These are phyloP conservation scores for Cephus pulcher DNA, from an alignment of 2,888 invertebrate species.

Conservation along the genomic window DNA sequence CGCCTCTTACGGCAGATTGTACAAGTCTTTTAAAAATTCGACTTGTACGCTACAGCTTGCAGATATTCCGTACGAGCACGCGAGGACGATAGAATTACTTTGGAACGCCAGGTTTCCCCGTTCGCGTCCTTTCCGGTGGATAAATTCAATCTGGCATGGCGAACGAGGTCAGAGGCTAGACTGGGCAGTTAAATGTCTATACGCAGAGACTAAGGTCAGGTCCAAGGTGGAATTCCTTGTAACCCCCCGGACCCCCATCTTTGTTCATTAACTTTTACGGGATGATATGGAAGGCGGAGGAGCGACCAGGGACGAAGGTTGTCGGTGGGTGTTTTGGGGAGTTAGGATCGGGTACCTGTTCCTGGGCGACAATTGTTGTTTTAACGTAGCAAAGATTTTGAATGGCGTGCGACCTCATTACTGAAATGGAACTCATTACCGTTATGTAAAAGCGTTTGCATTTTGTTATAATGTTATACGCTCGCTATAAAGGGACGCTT, in stretches of 20 bases:
- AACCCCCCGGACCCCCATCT: constrained; percentile 42
- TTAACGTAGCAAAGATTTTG: constrained; percentile 36
- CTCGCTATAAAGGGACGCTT: constrained; percentile 29
- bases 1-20: neutral
- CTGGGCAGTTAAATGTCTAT: constrained; percentile 6
- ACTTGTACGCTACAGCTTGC: neutral
- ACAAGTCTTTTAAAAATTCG: neutral
- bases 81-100: neutral
- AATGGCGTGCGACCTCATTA: constrained; percentile 63
- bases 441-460: constrained; percentile 51
- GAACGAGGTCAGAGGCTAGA: constrained; percentile 11
- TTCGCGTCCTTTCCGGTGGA: constrained; percentile 48
- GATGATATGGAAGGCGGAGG: neutral
- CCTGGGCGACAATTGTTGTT: constrained; percentile 33
- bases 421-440: constrained; percentile 62
- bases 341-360: constrained; percentile 8
- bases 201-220: constrained; percentile 2
- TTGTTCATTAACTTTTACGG: constrained; percentile 49
- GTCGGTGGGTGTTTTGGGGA: constrained; percentile 25
- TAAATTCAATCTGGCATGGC: constrained; percentile 46
- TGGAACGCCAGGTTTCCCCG: constrained; percentile 12
- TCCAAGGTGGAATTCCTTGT: constrained; percentile 34
- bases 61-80: neutral
- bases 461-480: constrained; percentile 44
- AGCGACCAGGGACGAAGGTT: neutral